phyloP scores from a whole-genome alignment of 2,888 invertebrate species.

The Tinea trinotella region DNA sequence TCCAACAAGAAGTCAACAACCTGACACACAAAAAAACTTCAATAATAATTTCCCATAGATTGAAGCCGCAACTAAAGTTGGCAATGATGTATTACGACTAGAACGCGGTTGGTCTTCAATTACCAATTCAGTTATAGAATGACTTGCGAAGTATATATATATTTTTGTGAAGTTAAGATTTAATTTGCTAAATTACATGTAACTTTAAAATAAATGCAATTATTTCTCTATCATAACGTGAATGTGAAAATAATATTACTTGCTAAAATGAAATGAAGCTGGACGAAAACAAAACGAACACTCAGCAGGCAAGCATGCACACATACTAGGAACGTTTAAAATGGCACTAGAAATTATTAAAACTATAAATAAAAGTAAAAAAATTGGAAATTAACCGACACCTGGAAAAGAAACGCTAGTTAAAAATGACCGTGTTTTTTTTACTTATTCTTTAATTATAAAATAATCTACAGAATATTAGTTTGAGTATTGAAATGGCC shows the following conservation, averaged over 20 bases:
- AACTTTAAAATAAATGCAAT: too few relatives aligned
- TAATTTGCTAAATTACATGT: too few relatives aligned
- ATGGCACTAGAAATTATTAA: conserved; percentile 33
- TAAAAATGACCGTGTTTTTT: neutral
- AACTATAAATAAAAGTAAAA: conserved; percentile 31
- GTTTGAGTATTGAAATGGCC: neutral
- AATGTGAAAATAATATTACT: neutral
- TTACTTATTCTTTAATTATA: too few relatives aligned
- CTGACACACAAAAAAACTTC: conserved; percentile 51
- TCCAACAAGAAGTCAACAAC: conserved; percentile 62
- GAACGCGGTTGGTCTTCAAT: conserved; percentile 28
- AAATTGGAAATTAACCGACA: conserved; percentile 9
- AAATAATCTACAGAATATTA: too few relatives aligned
- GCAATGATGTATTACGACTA: conserved; percentile 50
- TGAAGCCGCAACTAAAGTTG: conserved; percentile 51
- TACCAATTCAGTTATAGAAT: conserved; percentile 20
- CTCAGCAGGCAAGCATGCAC: conserved; percentile 65
- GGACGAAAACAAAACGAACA: conserved; percentile 33
- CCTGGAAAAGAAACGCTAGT: conserved; percentile 12
- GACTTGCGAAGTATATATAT: neutral
- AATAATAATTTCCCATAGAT: conserved; percentile 58
- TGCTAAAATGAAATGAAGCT: conserved; percentile 21
- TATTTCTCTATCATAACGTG: too few relatives aligned
- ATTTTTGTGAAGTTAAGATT: too few relatives aligned
- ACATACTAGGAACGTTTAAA: conserved; percentile 50